Base-by-base conservation (phyloP, 2,797 vertebrate genomes). In the Microhierax caerulescens region DNA sequence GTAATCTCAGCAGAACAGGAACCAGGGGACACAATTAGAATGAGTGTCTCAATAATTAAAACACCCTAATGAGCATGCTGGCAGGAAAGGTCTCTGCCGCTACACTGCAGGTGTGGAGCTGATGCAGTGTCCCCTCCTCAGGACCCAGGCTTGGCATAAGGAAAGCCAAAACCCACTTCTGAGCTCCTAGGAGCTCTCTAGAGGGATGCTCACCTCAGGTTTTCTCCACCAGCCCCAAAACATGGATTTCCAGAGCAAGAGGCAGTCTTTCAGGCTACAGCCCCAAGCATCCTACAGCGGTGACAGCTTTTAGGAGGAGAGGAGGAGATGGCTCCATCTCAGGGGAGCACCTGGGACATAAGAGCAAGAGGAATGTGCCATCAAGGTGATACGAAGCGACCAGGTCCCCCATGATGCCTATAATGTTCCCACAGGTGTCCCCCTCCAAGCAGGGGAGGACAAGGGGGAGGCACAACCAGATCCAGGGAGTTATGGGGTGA, bases 1-100 rank as follows among this genome's bases (percentile, higher is more conserved):
- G 64, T 80, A 50, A 88, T 48, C 85, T 88, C 64, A 72, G 93
- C 69, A 92, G 85, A 92, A 60, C 36, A 48, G 75, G 80, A 74
- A 85, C n/a, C 41, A 70, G 53, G 75, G 75, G 75, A 85, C 80
- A 36, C 80, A 47, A 81, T 61, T 67, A 91, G 75, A 81, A 61
- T 25, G 69, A 72, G 64, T 25, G 28, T 45, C 80, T 81, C 75
- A 50, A 67, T 88, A 76, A 88, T 61, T 92, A 88, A 91, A 91
- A 64, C 64, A 43, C 75, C 75, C 53, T 81, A 77, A 88, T 36
- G 59, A 85, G 80, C 3, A 0, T 23, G 27, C 77, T 82, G 76
- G 53, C 65, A 60, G 59, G 70, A 64, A 81, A 77, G 41, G 41
- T 32, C 68, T 54, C 68, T 56, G n/a, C 69, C 28, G 24, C 41